Conservation (phyloP, 2,888 invertebrate genomes). For the Himalopsyche tibetana region DNA sequence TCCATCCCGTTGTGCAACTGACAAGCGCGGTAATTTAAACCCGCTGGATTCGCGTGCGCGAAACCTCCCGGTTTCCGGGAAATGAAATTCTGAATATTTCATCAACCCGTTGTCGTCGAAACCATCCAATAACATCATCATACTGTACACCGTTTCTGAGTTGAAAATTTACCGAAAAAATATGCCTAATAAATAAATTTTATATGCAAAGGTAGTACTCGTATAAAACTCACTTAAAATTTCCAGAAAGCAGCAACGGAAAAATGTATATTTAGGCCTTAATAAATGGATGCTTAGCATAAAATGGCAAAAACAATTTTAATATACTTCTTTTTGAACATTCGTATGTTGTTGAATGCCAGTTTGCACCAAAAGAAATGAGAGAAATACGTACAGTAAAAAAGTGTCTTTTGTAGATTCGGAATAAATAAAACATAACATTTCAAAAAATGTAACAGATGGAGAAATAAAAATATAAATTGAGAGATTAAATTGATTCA, state of each 20-base stretch:
- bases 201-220: background rate
- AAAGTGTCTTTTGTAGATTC: too few relatives aligned
- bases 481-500: too few relatives aligned
- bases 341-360: too few relatives aligned
- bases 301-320: background rate
- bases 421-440: too few relatives aligned
- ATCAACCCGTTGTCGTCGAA: conserved; percentile 27
- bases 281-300: too few relatives aligned
- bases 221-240: background rate
- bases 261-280: background rate
- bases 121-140: conserved; percentile 43
- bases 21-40: conserved; percentile 45
- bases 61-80: conserved; percentile 18
- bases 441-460: too few relatives aligned
- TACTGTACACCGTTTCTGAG: conserved; percentile 20
- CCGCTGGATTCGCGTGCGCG: conserved; percentile 17
- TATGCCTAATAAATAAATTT: conserved; percentile 27
- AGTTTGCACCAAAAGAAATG: too few relatives aligned
- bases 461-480: too few relatives aligned
- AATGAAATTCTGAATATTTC: conserved; percentile 49
- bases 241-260: background rate
- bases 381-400: too few relatives aligned
- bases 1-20: conserved; percentile 46
- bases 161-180: conserved; percentile 14
- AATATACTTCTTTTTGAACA: background rate